Base-by-base conservation (phyloP, 2,888 invertebrate genomes). In the Amphipoea oculea region DNA sequence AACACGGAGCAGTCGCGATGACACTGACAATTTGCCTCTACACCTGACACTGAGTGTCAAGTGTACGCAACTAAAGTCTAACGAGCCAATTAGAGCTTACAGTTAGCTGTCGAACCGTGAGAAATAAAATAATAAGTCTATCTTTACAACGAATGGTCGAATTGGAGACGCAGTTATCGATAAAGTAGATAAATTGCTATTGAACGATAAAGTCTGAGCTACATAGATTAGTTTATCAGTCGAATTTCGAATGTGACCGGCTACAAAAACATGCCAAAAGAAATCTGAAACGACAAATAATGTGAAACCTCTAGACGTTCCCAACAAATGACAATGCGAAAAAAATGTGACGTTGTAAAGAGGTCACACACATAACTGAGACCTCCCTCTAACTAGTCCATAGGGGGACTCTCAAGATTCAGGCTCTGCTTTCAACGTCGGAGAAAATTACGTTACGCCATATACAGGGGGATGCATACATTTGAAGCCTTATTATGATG, bases 31-130 rank as follows among this genome's bases (percentile, higher is more conserved):
- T 83, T 85, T 82, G 81, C 76, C 62, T 76, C 11, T 76, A 76
- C 76, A 90, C 81, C 84, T 86, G 89, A 90, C 76, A 88, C 88
- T 81, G 14, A 79, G 77, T 87, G 81, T 86, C 79, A 78, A 82
- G 85, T 81, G 80, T 77, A 80, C 75, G 86, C 76, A 87, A 88
- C 88, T 79, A 78, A 84, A 90, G 81, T 82, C 81, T 84, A 87
- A 88, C 86, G 82, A 88, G 82, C 80, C 88, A 88, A 91, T 90
- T 88, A 88, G 78, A 87, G 80, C 57, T 78, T 85, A 86, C 83
- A 82, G 82, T 81, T 78, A 78, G 71, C 66, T 81, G 76, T 83
- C 83, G 82, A 89, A 88, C 89, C 89, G 90, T 92, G 89, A 88
- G 90, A 90, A 87, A 83, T 88, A 85, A 85, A 88, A 85, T 85